Evolutionary conservation across 2,888 invertebrate genomes (phyloP).

Genomic region (Nemoura dubitans): DNA sequence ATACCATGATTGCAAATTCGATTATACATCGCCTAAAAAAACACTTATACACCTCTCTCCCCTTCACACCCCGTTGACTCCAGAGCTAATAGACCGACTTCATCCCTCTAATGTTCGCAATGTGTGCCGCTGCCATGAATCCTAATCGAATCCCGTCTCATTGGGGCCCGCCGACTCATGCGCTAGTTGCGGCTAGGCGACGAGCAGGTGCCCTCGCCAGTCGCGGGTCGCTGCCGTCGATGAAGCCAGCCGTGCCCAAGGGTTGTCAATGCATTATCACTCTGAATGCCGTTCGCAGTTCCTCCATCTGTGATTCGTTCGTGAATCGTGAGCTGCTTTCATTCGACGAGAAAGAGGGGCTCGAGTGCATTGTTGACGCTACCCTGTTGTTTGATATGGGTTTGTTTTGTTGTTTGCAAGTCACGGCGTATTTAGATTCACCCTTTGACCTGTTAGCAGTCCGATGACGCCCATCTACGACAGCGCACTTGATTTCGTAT

Average conservation of each 20-base stretch:
- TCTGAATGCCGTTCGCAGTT: background rate
- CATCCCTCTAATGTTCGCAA: background rate
- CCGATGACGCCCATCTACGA: background rate
- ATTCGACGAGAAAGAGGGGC: background rate
- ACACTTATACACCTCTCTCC: background rate
- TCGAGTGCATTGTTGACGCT: background rate
- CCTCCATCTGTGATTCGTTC: constrained; percentile 7
- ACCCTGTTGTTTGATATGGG: background rate
- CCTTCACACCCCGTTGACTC: background rate
- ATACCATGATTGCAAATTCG: background rate
- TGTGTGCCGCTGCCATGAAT: background rate
- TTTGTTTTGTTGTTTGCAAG: background rate
- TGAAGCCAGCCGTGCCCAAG: background rate
- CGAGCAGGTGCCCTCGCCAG: background rate
- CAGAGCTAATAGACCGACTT: constrained; percentile 1
- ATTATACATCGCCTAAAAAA: background rate
- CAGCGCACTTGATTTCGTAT: background rate
- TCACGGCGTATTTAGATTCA: constrained; percentile 1
- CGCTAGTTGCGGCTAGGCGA: background rate
- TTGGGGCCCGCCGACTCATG: background rate
- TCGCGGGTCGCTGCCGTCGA: background rate
- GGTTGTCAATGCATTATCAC: background rate
- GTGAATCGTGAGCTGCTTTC: background rate
- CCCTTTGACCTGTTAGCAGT: background rate
- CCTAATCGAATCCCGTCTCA: background rate